Evolutionary conservation across 2,888 invertebrate species (phyloP).

Genomic region (Thecophora atra): DNA sequence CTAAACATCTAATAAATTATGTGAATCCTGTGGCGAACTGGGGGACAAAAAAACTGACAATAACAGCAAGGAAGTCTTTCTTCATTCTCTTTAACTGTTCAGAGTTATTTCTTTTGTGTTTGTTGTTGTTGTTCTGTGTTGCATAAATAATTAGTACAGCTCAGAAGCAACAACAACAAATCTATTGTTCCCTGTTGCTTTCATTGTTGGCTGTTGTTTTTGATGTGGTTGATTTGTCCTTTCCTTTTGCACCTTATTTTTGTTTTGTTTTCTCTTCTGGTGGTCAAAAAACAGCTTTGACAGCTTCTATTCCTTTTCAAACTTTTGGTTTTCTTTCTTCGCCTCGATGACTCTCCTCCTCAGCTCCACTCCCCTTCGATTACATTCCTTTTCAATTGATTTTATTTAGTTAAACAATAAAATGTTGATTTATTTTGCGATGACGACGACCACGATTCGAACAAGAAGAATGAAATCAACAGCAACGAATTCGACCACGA

Average conservation of each 20-base stretch:
- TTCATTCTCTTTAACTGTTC: not conserved
- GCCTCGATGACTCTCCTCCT: not conserved
- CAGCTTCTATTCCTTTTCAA: constrained; percentile 20
- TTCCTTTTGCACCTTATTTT: constrained; percentile 29
- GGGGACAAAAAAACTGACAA: constrained; percentile 20
- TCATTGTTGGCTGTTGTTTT: constrained; percentile 38
- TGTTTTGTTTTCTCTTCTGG: constrained; percentile 12
- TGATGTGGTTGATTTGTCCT: constrained; percentile 49
- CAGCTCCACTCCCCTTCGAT: not conserved
- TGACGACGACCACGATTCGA: constrained; percentile 2
- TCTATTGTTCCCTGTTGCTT: constrained; percentile 21
- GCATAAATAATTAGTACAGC: constrained; percentile 39
- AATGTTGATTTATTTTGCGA: constrained; percentile 5
- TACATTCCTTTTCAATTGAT: constrained; percentile 6
- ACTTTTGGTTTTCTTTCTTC: constrained; percentile 20
- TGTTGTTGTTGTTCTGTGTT: not conserved
- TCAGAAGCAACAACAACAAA: constrained; percentile 5
- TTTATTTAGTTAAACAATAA: constrained; percentile 16
- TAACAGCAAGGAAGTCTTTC: too few species aligned
- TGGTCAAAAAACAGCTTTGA: not conserved
- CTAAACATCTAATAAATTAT: constrained; percentile 34
- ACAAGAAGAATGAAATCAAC: not conserved
- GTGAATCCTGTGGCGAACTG: not conserved
- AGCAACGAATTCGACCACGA: not conserved
- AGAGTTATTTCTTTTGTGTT: not conserved